These are phyloP conservation scores for Chrysopilus asiliformis DNA, from an alignment of 2,888 invertebrate genomes.

Conservation along the genomic window DNA sequence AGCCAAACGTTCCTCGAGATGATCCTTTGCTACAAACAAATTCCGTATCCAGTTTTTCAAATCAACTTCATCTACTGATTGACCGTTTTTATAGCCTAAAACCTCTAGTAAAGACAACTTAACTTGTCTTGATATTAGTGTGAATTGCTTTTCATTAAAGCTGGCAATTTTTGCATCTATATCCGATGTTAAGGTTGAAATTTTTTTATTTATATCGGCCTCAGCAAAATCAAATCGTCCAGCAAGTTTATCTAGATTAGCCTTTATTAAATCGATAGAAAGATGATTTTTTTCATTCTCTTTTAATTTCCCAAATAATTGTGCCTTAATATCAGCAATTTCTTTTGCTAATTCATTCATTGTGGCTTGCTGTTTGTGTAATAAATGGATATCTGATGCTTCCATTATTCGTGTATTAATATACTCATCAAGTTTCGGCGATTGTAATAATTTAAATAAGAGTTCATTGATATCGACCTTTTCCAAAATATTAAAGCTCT, in stretches of 20 bases:
- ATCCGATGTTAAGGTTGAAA: conserved; percentile 24
- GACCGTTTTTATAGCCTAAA: conserved; percentile 37
- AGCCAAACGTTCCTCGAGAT: conserved; percentile 42
- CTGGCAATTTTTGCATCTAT: conserved; percentile 26
- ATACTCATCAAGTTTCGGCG: conserved; percentile 23
- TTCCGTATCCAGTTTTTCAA: conserved; percentile 46
- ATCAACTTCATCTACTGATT: conserved; percentile 37
- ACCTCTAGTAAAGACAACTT: conserved; percentile 43
- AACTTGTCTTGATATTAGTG: conserved; percentile 41
- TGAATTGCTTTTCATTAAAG: conserved; percentile 35
- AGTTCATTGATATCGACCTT: conserved; percentile 30
- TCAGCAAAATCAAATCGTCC: conserved; percentile 26
- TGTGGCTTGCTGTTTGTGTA: conserved; percentile 35
- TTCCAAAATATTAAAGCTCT: conserved; percentile 24
- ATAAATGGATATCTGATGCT: conserved; percentile 14
- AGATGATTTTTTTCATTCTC: conserved; percentile 28
- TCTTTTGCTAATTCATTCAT: conserved; percentile 41
- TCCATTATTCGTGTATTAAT: conserved; percentile 23
- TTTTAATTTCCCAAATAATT: conserved; percentile 39
- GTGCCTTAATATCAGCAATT: conserved; percentile 42
- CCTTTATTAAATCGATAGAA: conserved; percentile 24
- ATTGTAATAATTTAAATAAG: conserved; percentile 28
- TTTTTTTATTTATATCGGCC: conserved; percentile 23
- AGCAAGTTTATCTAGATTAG: conserved; percentile 24
- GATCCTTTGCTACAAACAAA: conserved; percentile 48